These are phyloP conservation scores for Pangasius mekongensis DNA, from an alignment of 2,797 vertebrate species.

Conservation along the genomic window DNA sequence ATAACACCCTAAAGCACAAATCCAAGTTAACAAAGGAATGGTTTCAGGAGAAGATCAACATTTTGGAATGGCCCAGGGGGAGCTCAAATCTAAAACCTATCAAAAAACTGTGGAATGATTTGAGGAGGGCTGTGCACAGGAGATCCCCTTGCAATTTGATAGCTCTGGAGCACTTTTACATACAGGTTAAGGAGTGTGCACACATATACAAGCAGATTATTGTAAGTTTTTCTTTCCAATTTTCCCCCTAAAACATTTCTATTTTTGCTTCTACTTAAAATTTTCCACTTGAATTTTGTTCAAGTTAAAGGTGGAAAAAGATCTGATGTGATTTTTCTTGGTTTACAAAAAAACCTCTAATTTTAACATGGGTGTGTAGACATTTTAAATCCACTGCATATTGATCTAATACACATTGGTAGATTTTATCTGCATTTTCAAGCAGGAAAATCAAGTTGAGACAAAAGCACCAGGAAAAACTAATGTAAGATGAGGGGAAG, in stretches of 20 bases:
- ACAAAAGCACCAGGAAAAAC: background rate
- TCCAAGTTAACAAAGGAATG: background rate
- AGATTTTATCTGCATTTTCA: background rate
- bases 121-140: background rate
- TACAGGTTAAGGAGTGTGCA: background rate
- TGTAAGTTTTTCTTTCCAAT: background rate
- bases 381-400: background rate
- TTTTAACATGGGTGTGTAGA: background rate
- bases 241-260: too few species aligned
- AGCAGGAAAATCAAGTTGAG: background rate
- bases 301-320: background rate
- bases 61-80: background rate
- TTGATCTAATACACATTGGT: background rate
- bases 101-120: background rate
- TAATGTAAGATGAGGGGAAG: background rate
- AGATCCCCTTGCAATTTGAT: background rate
- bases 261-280: background rate
- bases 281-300: background rate
- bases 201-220: background rate
- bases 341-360: too few species aligned
- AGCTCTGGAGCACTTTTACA: background rate
- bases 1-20: too few species aligned
- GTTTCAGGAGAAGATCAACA: background rate
- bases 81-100: background rate
- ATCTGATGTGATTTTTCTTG: background rate